phyloP scores from a whole-genome alignment of 2,113 vertebrate genomes.

The Hippocampus barbouri region DNA sequence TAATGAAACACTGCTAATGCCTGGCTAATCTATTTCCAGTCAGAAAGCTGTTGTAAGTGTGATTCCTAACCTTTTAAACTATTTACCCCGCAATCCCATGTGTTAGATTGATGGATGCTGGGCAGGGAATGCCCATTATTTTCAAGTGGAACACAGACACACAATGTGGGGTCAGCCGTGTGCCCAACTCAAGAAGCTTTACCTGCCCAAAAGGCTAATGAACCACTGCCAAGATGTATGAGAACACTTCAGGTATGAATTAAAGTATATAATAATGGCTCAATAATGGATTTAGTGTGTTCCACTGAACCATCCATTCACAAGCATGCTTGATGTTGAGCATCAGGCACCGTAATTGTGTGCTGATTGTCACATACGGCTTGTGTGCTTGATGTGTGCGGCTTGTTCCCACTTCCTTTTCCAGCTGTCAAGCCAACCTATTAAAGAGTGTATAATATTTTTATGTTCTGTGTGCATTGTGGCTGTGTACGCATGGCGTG shows the following conservation, averaged over 20 bases:
- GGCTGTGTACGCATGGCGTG: constrained; percentile 54
- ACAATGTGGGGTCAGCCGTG: constrained; percentile 62
- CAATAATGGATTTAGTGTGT: constrained; percentile 69
- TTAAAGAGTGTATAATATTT: constrained; percentile 58
- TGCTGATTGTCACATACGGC: constrained; percentile 21
- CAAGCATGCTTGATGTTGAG: constrained; percentile 21
- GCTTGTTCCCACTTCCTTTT: constrained; percentile 48
- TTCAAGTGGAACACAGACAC: constrained; percentile 67
- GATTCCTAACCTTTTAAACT: constrained; percentile 61
- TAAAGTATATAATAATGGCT: constrained; percentile 70
- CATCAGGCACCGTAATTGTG: background rate
- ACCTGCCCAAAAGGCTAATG: constrained; percentile 70
- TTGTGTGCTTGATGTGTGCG: constrained; percentile 7
- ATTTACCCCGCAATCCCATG: constrained; percentile 47
- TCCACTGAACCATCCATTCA: constrained; percentile 53
- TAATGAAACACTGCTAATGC: constrained; percentile 77
- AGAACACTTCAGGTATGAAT: constrained; percentile 65
- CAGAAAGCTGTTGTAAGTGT: constrained; percentile 65
- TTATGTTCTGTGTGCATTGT: constrained; percentile 50
- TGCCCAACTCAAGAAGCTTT: constrained; percentile 61
- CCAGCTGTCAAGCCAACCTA: constrained; percentile 64
- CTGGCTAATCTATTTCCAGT: constrained; percentile 71
- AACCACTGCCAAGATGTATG: constrained; percentile 69
- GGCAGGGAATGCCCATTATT: constrained; percentile 73
- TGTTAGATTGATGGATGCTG: constrained; percentile 68